A percentile compares a stretch with the other conserved stretches of the same genome.
phyloP scores from a whole-genome alignment of 2,888 invertebrate species.

The Cryptocephalus primarius region DNA sequence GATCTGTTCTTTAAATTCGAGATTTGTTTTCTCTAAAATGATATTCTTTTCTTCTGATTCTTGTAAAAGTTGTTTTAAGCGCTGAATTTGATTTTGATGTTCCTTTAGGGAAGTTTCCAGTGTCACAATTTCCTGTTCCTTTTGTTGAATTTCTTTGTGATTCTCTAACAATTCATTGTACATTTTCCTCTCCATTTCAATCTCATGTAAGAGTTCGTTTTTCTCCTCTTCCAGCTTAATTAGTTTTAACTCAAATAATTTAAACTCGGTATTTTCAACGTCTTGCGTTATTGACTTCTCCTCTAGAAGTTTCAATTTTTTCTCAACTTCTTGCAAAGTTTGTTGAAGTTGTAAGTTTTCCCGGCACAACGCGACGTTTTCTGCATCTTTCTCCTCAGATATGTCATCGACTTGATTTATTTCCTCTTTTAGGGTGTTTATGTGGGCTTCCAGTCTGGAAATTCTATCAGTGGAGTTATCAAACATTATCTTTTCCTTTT shows the following conservation, averaged over 20 bases:
- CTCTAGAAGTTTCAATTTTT: conserved; percentile 3
- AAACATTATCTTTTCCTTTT: conserved; percentile 14
- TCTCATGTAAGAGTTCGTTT: conserved; percentile 8
- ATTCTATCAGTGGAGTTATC: conserved; percentile 16
- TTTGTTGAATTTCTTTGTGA: conserved; percentile 12
- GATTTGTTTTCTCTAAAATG: conserved; percentile 8
- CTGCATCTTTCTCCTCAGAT: conserved; percentile 15
- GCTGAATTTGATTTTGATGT: conserved; percentile 3
- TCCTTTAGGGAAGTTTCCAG: conserved; percentile 8
- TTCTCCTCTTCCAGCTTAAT: conserved; percentile 15
- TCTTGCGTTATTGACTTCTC: conserved; percentile 11
- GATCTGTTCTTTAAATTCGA: conserved; percentile 11
- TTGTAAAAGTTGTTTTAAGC: conserved; percentile 8
- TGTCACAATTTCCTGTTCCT: conserved; percentile 10
- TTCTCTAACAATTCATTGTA: conserved; percentile 13
- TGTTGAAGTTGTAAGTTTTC: conserved; percentile 12
- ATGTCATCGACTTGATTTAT: conserved; percentile 13
- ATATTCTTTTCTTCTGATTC: conserved; percentile 8
- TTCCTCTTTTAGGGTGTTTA: conserved; percentile 18
- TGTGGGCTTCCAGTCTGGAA: conserved; percentile 15
- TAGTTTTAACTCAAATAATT: conserved; percentile 14
- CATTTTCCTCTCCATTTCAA: conserved; percentile 17
- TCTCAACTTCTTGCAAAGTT: conserved; percentile 4
- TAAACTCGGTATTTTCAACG: conserved; percentile 12
- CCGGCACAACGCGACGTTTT: conserved; percentile 12